Evolutionary conservation across 2,113 vertebrate genomes (phyloP), one percentile per base, ranked within the genome.

Genomic region (Brachyhypopomus gauderio): DNA sequence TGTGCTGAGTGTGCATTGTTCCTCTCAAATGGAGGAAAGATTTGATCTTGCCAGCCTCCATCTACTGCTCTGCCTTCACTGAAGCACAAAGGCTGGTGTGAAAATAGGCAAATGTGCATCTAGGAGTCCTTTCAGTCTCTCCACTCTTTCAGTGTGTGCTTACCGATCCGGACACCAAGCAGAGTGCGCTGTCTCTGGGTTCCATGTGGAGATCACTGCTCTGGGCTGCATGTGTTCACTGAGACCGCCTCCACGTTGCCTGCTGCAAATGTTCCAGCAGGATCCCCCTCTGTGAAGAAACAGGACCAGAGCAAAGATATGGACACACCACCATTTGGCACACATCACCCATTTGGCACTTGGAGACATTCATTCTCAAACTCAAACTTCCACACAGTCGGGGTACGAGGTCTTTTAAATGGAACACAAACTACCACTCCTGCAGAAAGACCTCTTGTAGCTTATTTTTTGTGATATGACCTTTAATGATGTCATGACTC

Each of bases 141-240:
- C 36, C 20, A 11, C 62, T 56, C 64, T 80, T 74, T 80, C 60
- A 66, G 27, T 1, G 59, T 67, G 22, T 30, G 48, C 34, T 67
- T 75, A 81, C 67, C 75, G 79, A 81, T 67, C 72, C 66, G 48
- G 59, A 48, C 79, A 81, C 73, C 79, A 67, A 27, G 79, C 62
- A 58, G 79, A 45, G 79, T 64, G 72, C 62, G 27, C 72, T 20
- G 79, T 64, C 73, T 55, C 36, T 34, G 25, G 52, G 60, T 59
- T 72, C 27, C 30, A 41, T 58, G 67, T 79, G 56, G 63, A 62
- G n/a, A 63, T 45, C 55, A 23, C 62, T 3, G n/a, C 34, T 64
- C 60, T 76, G 63, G 69, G 55, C 77, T 45, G 36, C 34, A 11
- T 59, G 67, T 79, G 60, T 79, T 79, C 67, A 79, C 67, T 71